Evolutionary conservation across 2,113 vertebrate genomes (phyloP).

Genomic region (Python bivittatus): DNA sequence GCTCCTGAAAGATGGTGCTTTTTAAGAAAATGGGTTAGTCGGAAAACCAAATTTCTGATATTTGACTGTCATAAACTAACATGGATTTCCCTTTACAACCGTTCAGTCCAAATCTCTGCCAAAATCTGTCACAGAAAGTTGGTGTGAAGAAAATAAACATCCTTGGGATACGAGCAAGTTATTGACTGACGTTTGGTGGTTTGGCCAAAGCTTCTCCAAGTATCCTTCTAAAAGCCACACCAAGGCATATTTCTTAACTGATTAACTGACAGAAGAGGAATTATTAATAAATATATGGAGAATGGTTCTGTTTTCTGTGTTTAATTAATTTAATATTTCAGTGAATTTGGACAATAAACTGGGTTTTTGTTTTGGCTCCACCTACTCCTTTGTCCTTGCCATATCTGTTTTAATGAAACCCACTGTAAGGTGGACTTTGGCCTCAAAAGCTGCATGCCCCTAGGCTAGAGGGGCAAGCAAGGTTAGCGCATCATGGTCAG

Average conservation of each 20-base stretch:
- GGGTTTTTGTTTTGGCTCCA: too few species aligned
- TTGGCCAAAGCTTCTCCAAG: background rate
- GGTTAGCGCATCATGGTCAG: background rate
- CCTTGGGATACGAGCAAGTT: background rate
- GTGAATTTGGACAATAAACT: background rate
- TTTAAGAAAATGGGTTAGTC: background rate
- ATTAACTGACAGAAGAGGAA: background rate
- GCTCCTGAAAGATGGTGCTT: background rate
- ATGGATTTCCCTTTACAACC: background rate
- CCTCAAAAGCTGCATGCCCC: too few species aligned
- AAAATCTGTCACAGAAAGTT: background rate
- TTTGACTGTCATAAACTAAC: background rate
- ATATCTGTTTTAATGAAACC: too few species aligned
- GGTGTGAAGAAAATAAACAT: background rate
- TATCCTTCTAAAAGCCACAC: background rate
- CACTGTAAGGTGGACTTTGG: too few species aligned
- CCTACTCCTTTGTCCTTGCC: too few species aligned
- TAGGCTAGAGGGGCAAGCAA: too few species aligned
- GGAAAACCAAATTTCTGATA: background rate
- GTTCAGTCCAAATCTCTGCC: too few species aligned
- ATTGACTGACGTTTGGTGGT: background rate
- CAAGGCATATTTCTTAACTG: background rate
- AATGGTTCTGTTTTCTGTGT: background rate
- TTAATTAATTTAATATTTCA: background rate
- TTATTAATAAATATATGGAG: background rate